phyloP scores from a whole-genome alignment of 2,888 invertebrate species.

The Drosophila prolongata region DNA sequence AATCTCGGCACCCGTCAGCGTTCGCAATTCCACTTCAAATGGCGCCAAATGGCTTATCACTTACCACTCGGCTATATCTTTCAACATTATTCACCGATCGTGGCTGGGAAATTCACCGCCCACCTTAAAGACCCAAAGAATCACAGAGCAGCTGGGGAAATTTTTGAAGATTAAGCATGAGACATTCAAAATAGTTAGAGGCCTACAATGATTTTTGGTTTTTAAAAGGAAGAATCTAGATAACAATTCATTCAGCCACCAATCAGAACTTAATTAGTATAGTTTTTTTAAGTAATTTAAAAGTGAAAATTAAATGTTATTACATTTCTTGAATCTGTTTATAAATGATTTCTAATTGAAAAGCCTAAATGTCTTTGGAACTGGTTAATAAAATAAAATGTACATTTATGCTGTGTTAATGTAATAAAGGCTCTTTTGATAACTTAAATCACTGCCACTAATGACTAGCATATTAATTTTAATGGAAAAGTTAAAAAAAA shows the following conservation, averaged over 20 bases:
- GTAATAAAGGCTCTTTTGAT: too few species aligned
- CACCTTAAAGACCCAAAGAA: not conserved
- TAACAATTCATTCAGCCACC: not conserved
- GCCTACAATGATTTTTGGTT: not conserved
- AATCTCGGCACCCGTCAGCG: slow-evolving; percentile 11
- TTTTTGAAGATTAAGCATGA: slow-evolving; percentile 15
- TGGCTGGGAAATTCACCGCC: slow-evolving; percentile 17
- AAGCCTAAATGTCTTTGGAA: too few species aligned
- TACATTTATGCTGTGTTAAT: too few species aligned
- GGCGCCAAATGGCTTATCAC: slow-evolving; percentile 65
- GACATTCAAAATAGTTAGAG: not conserved
- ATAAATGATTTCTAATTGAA: too few species aligned
- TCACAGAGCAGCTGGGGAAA: too few species aligned
- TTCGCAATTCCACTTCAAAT: slow-evolving; percentile 22
- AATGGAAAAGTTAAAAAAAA: too few species aligned
- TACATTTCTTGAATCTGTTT: too few species aligned
- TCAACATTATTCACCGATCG: slow-evolving; percentile 26
- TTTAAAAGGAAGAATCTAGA: not conserved
- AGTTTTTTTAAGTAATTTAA: too few species aligned
- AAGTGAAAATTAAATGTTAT: too few species aligned
- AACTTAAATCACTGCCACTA: too few species aligned
- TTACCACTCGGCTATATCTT: slow-evolving; percentile 31
- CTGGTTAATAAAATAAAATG: too few species aligned
- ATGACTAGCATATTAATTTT: not conserved
- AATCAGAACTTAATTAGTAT: not conserved